These are phyloP conservation scores for Crenuchus spilurus DNA, from an alignment of 2,797 vertebrate species.

Conservation along the genomic window DNA sequence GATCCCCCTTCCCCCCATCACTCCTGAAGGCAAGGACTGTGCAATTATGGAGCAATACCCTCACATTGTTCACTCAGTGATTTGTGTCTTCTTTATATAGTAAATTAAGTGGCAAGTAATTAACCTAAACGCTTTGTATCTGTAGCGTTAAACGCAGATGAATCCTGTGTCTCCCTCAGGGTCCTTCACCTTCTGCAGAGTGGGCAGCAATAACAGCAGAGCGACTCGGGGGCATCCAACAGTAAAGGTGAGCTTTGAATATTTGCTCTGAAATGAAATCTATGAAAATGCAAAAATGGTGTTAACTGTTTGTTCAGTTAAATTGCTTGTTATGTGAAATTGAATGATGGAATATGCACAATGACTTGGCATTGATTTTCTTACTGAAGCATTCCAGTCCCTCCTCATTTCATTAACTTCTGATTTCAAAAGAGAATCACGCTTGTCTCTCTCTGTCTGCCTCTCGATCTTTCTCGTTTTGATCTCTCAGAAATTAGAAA, in stretches of 20 bases:
- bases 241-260: slow-evolving; percentile 65
- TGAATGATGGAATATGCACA: slow-evolving; percentile 64
- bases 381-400: slow-evolving; percentile 57
- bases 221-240: slow-evolving; percentile 51
- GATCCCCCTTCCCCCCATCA: slow-evolving; percentile 45
- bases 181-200: slow-evolving; percentile 1
- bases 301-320: slow-evolving; percentile 72
- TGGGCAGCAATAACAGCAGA: slow-evolving; percentile 48
- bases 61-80: slow-evolving; percentile 23
- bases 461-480: not conserved
- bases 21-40: slow-evolving; percentile 52
- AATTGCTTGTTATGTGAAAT: slow-evolving; percentile 65
- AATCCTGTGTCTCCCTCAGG: slow-evolving; percentile 27
- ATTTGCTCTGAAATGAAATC: slow-evolving; percentile 74
- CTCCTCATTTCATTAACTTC: slow-evolving; percentile 72
- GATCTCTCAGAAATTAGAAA: too few relatives aligned
- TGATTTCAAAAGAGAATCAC: slow-evolving; percentile 42
- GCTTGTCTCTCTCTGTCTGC: slow-evolving; percentile 27
- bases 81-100: slow-evolving; percentile 34
- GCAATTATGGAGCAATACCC: slow-evolving; percentile 24
- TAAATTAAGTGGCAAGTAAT: slow-evolving; percentile 46
- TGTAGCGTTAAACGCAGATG: slow-evolving; percentile 44
- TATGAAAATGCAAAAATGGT: slow-evolving; percentile 67
- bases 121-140: slow-evolving; percentile 48
- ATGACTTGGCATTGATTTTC: slow-evolving; percentile 54